Conservation (phyloP, 2,113 vertebrate genomes). For the Oreotragus oreotragus region DNA sequence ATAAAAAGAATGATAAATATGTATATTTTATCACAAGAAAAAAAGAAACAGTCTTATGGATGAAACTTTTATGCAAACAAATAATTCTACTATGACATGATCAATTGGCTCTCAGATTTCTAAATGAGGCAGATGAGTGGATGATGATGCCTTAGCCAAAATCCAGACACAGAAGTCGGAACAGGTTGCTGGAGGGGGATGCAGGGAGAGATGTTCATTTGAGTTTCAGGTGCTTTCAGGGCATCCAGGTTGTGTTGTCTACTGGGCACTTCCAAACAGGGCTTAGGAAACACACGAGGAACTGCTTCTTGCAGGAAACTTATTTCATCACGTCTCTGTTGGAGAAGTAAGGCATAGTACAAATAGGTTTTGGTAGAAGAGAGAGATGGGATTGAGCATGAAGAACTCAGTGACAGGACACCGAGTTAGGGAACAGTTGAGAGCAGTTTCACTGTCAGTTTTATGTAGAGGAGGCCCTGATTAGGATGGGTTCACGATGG, state of each 20-base stretch:
- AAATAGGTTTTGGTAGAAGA: background rate
- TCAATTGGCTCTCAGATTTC: background rate
- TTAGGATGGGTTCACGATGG: background rate
- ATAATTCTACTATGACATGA: background rate
- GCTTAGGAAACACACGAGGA: background rate
- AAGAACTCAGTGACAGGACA: background rate
- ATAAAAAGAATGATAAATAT: background rate
- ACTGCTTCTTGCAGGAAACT: background rate
- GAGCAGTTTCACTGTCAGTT: background rate
- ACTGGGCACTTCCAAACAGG: background rate
- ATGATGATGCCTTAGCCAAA: background rate
- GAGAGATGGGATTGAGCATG: background rate
- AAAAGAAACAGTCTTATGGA: background rate
- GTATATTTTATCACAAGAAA: background rate
- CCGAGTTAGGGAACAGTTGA: background rate
- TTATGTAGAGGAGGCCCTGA: background rate
- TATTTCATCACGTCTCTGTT: background rate
- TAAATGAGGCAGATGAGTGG: background rate
- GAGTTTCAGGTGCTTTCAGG: background rate
- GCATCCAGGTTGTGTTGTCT: background rate
- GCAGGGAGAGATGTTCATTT: background rate
- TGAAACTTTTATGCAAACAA: slow-evolving; percentile 1
- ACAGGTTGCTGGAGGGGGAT: background rate
- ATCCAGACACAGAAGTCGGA: background rate
- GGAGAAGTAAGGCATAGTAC: background rate